Evolutionary conservation across 2,888 invertebrate genomes (phyloP), one percentile per base, ranked within the genome.

Genomic region (Cephus nigrinus): DNA sequence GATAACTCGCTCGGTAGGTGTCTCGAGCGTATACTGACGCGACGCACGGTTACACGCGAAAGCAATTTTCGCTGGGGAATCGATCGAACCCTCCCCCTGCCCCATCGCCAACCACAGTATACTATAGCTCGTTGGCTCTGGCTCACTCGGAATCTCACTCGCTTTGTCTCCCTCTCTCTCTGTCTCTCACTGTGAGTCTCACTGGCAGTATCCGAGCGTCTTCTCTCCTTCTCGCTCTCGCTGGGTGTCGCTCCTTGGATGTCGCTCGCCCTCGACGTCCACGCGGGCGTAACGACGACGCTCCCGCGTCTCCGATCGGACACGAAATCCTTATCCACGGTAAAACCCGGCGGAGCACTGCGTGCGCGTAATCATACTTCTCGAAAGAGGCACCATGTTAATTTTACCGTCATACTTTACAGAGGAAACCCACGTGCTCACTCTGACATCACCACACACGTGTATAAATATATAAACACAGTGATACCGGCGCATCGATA

Each of bases 31-130:
- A 55, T 23, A 55, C 55, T 55, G 55, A 55, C 55, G 55, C 55
- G 55, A 55, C 55, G 55, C 55, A 55, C 55, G 55, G 55, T 55
- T 55, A 55, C 55, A 55, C 71, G 71, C 71, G 71, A 71, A 71
- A 79, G 77, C 78, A 79, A 81, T 82, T 80, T 81, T 80, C 78
- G 80, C 77, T 71, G 80, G 71, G 32, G 77, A 81, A 81, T 82
- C 82, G 82, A 82, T 81, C 74, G 75, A 74, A 33, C 55, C 55
- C 55, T 55, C 55, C 55, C 55, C 55, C 9, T 55, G 55, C 55
- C 23, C 55, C 55, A 55, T 23, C 55, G 0, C 55, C 55, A 55
- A 55, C 55, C 23, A 55, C 23, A 55, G 23, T 55, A 55, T 9
- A 55, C 15, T 55, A 55, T 23, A 55, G 55, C 55, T 55, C 55